A percentile compares a stretch with the other conserved stretches of the same genome.
Conservation (phyloP, 37 sponge, comb jelly and placozoan genomes). For the Spongia lamella region DNA sequence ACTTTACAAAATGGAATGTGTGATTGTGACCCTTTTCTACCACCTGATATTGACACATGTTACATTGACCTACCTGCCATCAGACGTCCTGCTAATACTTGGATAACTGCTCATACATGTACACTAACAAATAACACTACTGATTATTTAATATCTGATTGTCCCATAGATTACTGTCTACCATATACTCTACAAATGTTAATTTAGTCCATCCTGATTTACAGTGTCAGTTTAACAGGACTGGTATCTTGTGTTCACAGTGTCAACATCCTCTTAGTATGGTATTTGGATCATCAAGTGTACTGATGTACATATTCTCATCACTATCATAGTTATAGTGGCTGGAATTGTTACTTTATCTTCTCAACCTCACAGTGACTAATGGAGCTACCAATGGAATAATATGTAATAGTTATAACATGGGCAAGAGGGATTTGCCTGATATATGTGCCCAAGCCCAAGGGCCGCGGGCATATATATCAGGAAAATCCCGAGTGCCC, state of each 20-base stretch:
- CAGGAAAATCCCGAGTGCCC: no score
- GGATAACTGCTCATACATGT: conserved; percentile 13
- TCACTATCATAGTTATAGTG: conserved; percentile 1
- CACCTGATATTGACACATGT: background rate
- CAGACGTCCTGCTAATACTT: background rate
- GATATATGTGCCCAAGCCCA: no score
- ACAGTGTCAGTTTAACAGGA: conserved; percentile 21
- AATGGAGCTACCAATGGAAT: conserved; percentile 24
- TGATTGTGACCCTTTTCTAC: no score
- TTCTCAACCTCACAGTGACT: conserved; percentile 30
- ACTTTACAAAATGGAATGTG: no score
- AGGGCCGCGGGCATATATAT: no score
- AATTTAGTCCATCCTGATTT: background rate
- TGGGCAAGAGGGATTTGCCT: no score
- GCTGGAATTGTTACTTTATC: conserved; percentile 17
- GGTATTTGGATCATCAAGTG: conserved; percentile 6
- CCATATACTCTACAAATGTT: no score
- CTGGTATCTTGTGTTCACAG: conserved; percentile 24
- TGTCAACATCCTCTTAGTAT: conserved; percentile 9
- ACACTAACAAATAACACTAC: no score
- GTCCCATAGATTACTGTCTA: no score
- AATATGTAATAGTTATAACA: no score
- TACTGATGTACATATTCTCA: conserved; percentile 7
- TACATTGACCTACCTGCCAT: background rate
- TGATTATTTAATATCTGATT: no score